Evolutionary conservation across 2,888 invertebrate species (phyloP), one percentile per base, ranked within the genome.

Genomic region (Caenorhabditis becei): DNA sequence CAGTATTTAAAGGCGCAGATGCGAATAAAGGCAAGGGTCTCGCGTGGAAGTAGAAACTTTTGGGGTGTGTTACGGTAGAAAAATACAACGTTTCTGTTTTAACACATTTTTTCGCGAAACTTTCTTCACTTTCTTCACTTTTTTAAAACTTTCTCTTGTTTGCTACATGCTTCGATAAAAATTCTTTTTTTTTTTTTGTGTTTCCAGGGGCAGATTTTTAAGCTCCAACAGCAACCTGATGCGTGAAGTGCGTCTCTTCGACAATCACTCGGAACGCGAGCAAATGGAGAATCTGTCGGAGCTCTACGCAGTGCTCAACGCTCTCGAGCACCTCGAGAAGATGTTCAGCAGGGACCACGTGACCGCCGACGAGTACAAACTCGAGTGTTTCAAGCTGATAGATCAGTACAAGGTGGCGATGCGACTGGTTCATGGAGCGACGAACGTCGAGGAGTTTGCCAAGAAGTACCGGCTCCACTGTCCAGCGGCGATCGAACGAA

Each of bases 271-370:
- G 32, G 90, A 90, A 58, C 83, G 90, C 16, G 90, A 91, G 41
- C 88, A 88, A 71, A 82, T 90, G 71, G 89, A 90, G 56, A 90
- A 90, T 53, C 77, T 91, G 75, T 81, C 89, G 63, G 90, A 90
- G 51, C 80, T 90, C 37, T 90, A 87, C 70, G 87, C 90, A 23
- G 97, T 99, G 2, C 95, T 99, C 49, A 97, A 97, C 92, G 98
- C 99, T 0, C 93, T 99, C 4, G 98, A 99, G 92, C 96, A 97
- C 91, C 93, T 99, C 77, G 99, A 99, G 92, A 99, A 99, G 91
- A 98, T 99, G 0, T 99, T 99, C 92, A 97, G 99, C 92, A 94
- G 97, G 82, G 90, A 90, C 74, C 88, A 86, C 77, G 86, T 90
- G n/a, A 58, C 83, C 2, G 83, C 88, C n/a, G 86, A 88, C 20